These are phyloP conservation scores for Arrhamphus sclerolepis DNA, from an alignment of 2,797 vertebrate genomes.

Conservation along the genomic window DNA sequence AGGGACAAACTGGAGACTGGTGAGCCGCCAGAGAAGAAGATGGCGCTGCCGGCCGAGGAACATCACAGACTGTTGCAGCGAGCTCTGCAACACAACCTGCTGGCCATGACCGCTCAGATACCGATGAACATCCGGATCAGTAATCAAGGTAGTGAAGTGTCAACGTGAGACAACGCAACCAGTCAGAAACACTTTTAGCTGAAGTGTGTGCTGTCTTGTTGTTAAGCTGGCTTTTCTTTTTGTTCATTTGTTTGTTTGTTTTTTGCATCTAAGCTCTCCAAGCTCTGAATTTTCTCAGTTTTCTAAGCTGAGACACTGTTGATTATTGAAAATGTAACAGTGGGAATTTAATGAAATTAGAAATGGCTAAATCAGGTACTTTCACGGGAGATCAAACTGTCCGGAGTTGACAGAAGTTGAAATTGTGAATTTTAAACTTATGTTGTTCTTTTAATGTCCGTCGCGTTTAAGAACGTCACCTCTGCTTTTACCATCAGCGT, in stretches of 20 bases:
- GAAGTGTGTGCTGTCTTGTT: too few species aligned
- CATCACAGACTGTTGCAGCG: constrained; percentile 93
- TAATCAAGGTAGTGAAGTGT: constrained; percentile 86
- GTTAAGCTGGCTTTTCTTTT: too few species aligned
- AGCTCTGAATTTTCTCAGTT: too few species aligned
- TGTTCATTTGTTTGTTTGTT: too few species aligned
- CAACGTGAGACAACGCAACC: neutral
- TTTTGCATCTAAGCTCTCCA: too few species aligned
- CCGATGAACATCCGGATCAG: constrained; percentile 98
- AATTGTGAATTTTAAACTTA: neutral
- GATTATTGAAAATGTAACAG: too few species aligned
- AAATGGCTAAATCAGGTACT: too few species aligned
- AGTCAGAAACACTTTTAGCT: too few species aligned
- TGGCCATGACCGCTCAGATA: constrained; percentile 94
- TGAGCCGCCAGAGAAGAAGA: constrained; percentile 95
- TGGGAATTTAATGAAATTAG: neutral
- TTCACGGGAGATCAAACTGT: neutral
- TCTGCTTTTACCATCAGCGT: neutral
- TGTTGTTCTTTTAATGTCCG: neutral
- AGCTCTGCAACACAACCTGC: constrained; percentile 93
- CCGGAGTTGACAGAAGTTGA: neutral
- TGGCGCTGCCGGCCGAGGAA: constrained; percentile 89
- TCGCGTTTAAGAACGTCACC: neutral
- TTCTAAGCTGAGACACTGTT: too few species aligned
- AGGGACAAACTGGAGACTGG: constrained; percentile 93